These are phyloP conservation scores for Drosophila sechellia DNA, from an alignment of 1,140 invertebrate genomes.

Conservation along the genomic window DNA sequence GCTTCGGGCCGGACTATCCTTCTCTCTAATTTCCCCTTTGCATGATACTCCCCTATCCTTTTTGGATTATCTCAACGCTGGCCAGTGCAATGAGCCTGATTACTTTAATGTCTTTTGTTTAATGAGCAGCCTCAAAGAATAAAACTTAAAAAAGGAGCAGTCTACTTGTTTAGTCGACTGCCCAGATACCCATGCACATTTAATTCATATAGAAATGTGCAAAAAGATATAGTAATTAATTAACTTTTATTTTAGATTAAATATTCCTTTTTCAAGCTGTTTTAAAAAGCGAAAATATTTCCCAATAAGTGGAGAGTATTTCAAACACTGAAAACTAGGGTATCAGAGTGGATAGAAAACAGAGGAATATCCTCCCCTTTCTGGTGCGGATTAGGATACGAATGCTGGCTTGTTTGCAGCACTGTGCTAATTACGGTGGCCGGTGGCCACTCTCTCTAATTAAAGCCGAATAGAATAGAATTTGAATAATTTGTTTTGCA, in stretches of 20 bases:
- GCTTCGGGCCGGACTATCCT: not conserved
- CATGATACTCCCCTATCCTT: not conserved
- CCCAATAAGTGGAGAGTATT: not conserved
- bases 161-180: not conserved
- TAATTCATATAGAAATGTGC: no score
- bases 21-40: not conserved
- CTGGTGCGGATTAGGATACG: constrained; percentile 44
- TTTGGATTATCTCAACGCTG: constrained; percentile 41
- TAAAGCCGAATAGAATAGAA: constrained; percentile 53
- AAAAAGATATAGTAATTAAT: no score
- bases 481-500: constrained; percentile 62
- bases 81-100: constrained; percentile 46
- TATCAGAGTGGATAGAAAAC: not conserved
- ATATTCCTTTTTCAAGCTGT: no score
- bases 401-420: constrained; percentile 25
- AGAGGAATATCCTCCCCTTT: constrained; percentile 23
- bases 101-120: constrained; percentile 54
- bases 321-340: not conserved
- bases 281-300: no score
- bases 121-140: constrained; percentile 39
- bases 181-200: not conserved
- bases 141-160: not conserved
- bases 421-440: constrained; percentile 60
- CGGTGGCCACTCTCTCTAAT: constrained; percentile 72
- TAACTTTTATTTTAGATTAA: no score